Percentiles rank a stretch among this genome's conserved stretches.
Evolutionary conservation across 2,888 invertebrate genomes (phyloP).

Genomic region (Chaetoderma sp.): DNA sequence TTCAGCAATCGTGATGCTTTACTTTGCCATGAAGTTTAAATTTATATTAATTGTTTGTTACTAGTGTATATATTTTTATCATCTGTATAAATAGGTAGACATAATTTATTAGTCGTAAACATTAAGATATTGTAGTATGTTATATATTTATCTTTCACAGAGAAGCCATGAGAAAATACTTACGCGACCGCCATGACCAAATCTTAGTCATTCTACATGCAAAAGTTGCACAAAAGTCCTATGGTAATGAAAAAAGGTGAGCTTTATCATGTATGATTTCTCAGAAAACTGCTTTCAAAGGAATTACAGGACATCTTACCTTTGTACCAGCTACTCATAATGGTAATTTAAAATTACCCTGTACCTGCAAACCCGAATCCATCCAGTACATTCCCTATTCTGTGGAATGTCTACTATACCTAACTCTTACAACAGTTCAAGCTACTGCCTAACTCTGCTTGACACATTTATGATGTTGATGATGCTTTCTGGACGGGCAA

Average conservation of each 20-base stretch:
- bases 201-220: conserved; percentile 93
- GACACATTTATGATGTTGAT: too few relatives aligned
- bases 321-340: not conserved
- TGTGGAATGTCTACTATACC: not conserved
- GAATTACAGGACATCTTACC: not conserved
- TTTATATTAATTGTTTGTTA: too few relatives aligned
- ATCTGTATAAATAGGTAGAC: too few relatives aligned
- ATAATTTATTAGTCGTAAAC: too few relatives aligned
- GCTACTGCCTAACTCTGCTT: not conserved
- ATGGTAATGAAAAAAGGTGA: conserved; percentile 96
- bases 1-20: too few relatives aligned
- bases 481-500: too few relatives aligned
- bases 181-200: conserved; percentile 80
- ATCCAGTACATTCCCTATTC: not conserved
- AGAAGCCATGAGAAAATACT: conserved; percentile 96
- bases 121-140: not conserved
- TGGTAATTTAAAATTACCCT: not conserved
- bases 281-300: not conserved
- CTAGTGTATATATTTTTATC: too few relatives aligned
- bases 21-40: too few relatives aligned
- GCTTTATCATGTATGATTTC: conserved; percentile 13
- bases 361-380: not conserved
- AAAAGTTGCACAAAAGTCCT: conserved; percentile 99
- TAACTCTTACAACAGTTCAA: not conserved
- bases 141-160: conserved; percentile 63